A percentile compares a stretch with the other conserved stretches of the same genome.
Conservation (phyloP, 35 echinoderm and acorn worm genomes). For the Apostichopus parvimensis region DNA sequence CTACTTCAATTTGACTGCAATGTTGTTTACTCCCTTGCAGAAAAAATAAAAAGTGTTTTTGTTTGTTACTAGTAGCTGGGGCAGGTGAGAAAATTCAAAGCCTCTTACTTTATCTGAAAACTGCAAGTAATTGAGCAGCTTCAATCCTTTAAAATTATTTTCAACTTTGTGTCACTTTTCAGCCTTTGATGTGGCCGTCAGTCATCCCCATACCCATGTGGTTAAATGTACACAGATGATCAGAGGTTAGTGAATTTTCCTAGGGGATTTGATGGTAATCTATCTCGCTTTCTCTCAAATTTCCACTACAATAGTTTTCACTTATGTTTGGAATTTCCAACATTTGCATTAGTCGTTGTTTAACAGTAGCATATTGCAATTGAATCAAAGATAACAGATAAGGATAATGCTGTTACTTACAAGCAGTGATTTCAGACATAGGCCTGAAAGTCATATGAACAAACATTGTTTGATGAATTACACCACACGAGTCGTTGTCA, state of each 20-base stretch:
- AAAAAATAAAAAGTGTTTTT: background rate
- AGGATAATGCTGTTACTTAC: background rate
- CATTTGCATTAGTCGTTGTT: background rate
- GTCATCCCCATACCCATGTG: constrained; percentile 97
- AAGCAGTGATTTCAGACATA: too few relatives aligned
- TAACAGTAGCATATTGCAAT: background rate
- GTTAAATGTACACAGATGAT: constrained; percentile 99
- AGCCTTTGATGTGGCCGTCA: constrained; percentile 96
- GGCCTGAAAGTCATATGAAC: too few relatives aligned
- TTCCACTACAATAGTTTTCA: too few relatives aligned
- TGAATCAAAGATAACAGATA: background rate
- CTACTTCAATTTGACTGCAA: background rate
- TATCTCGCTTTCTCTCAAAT: background rate
- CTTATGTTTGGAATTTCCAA: background rate
- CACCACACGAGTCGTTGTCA: too few relatives aligned
- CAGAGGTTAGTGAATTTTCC: constrained; percentile 81
- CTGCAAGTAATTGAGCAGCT: background rate
- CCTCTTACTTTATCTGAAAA: background rate
- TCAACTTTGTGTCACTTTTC: constrained; percentile 31
- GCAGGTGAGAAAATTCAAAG: background rate
- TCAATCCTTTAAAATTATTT: too few relatives aligned
- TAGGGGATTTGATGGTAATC: background rate
- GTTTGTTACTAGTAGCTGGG: too few relatives aligned
- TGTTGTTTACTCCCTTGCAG: background rate
- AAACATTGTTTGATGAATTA: too few relatives aligned